A percentile compares a stretch with the other conserved stretches of the same genome.
Evolutionary conservation across 2,797 vertebrate genomes (phyloP).

Genomic region (Busarellus nigricollis): DNA sequence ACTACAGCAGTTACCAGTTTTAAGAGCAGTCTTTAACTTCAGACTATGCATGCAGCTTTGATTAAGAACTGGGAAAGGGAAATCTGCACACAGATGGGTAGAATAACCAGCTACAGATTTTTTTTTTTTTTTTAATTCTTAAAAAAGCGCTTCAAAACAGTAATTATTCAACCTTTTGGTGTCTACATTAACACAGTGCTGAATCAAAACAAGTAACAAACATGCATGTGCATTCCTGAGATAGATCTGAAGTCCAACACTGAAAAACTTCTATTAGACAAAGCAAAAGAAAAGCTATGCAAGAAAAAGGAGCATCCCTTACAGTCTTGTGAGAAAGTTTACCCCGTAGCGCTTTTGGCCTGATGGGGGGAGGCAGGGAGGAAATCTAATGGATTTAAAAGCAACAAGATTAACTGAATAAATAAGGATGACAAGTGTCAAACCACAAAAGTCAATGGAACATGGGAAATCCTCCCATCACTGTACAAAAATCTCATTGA

Average conservation of each 20-base stretch:
- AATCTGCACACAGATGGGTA: not conserved
- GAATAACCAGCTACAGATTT: not conserved
- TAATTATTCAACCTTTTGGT: not conserved
- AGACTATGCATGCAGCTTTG: not conserved
- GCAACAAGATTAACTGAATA: not conserved
- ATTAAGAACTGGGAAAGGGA: not conserved
- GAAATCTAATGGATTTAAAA: not conserved
- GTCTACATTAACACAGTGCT: not conserved
- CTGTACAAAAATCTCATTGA: not conserved
- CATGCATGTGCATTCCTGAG: not conserved
- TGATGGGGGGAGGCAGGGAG: not conserved
- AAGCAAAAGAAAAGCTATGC: not conserved
- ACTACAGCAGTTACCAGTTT: not conserved
- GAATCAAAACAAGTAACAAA: not conserved
- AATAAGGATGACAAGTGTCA: not conserved
- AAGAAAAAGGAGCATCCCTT: not conserved
- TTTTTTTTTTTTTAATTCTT: not conserved
- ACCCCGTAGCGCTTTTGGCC: not conserved
- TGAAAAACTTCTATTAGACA: not conserved
- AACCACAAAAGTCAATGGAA: not conserved
- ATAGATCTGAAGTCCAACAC: not conserved
- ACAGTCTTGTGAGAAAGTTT: not conserved
- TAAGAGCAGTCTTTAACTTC: conserved; percentile 9
- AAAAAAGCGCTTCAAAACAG: not conserved
- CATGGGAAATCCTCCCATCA: not conserved